Evolutionary conservation across 1,140 invertebrate genomes (phyloP), one percentile per base, ranked within the genome.

Genomic region (Zaprionus tsacasi): DNA sequence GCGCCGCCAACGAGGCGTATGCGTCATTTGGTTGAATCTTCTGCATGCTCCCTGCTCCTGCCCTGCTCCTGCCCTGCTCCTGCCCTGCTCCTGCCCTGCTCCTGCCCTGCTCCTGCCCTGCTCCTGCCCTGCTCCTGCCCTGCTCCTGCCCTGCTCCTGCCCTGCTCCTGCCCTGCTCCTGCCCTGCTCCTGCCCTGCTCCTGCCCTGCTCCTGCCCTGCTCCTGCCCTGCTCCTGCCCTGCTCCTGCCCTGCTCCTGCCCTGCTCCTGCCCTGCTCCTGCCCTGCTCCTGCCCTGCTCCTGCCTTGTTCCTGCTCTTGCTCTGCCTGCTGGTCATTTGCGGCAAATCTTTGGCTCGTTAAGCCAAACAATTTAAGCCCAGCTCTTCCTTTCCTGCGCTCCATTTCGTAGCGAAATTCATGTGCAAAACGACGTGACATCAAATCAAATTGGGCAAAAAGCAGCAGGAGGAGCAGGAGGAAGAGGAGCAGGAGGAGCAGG

Each of bases 341-440:
- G 73, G 74, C 69, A 59, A 64, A 76, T 70, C 74, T 70, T 76
- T 76, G 70, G 65, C 65, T 83, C 81, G 77, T 83, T 78, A 81
- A 66, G 81, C 74, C 74, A 63, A 71, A 66, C 81, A 82, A 81
- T 81, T 78, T 78, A 78, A 66, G 70, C 57, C 70, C 59, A 30
- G 1, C 21, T 21, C 21, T 21, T 21, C 21, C 21, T 21, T 1
- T 2, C 21, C 21, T n/a, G n/a, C n/a, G n/a, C n/a, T n/a, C n/a
- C n/a, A n/a, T n/a, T 27, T 27, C 25, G 25, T 2, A 13, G 33
- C 8, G 15, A 25, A n/a, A 25, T 85, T 75, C 67, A 73, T 75
- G 67, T 80, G 70, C 74, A 71, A 81, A 72, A 58, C 64, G 71
- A 72, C 69, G 70, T 67, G 56, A 61, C 76, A 77, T 64, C 71